Evolutionary conservation across 2,888 invertebrate genomes (phyloP).

Genomic region (Aphelenchoides bicaudatus): DNA sequence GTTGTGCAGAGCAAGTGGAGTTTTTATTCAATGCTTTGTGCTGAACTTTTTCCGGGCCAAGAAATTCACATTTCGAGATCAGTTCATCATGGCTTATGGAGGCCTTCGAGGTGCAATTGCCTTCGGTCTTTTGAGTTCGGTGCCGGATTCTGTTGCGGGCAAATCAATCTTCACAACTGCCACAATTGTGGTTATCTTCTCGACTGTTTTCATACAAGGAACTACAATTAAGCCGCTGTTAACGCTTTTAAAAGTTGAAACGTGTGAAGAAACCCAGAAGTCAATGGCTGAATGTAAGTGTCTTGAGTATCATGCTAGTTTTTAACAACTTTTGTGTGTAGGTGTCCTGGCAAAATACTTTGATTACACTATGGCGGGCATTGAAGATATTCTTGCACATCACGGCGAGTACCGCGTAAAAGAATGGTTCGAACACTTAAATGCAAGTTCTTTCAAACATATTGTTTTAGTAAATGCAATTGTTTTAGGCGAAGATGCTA

Average conservation of each 20-base stretch:
- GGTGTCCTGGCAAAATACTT: constrained; percentile 71
- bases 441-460: not conserved
- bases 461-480: too few species aligned
- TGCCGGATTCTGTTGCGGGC: constrained; percentile 73
- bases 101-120: constrained; percentile 93
- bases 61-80: constrained; percentile 52
- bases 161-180: constrained; percentile 70
- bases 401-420: constrained; percentile 68
- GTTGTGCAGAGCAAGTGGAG: constrained; percentile 79
- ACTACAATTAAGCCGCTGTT: constrained; percentile 95
- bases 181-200: constrained; percentile 86
- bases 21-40: constrained; percentile 79
- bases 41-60: constrained; percentile 78
- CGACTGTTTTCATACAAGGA: constrained; percentile 96
- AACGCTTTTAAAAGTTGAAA: constrained; percentile 85
- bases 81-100: constrained; percentile 90
- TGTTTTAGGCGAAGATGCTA: constrained; percentile 51
- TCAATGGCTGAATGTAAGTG: constrained; percentile 20
- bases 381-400: constrained; percentile 90
- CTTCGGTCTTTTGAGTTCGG: constrained; percentile 81
- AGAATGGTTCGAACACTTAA: constrained; percentile 42
- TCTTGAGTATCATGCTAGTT: constrained; percentile 12
- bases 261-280: constrained; percentile 60
- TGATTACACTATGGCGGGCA: constrained; percentile 93
- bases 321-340: constrained; percentile 37